Percentiles rank a stretch among this genome's conserved stretches.
phyloP scores from a whole-genome alignment of 92 coral and sea anemone species.

The Nematostella vectensis region DNA sequence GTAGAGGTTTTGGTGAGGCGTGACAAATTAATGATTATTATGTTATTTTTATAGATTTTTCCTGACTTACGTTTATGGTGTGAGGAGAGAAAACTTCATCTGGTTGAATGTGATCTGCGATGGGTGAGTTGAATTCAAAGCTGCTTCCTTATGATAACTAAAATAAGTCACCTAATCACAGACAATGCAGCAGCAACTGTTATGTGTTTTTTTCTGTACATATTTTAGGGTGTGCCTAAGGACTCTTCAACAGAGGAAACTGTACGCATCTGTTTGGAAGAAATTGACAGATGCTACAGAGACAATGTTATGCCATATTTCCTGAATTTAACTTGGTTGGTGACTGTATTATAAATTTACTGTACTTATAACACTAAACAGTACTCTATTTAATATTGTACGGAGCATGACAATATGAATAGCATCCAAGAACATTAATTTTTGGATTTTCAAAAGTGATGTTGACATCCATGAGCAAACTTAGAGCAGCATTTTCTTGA shows the following conservation, averaged over 20 bases:
- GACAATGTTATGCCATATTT: constrained; percentile 89
- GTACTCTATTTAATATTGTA: too few species aligned
- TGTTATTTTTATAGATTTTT: constrained; percentile 49
- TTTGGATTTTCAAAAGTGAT: too few species aligned
- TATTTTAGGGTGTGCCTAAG: constrained; percentile 82
- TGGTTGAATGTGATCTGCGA: constrained; percentile 95
- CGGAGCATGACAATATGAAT: too few species aligned
- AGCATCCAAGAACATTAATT: too few species aligned
- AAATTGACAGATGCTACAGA: constrained; percentile 85
- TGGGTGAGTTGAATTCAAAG: constrained; percentile 54
- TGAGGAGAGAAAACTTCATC: constrained; percentile 92
- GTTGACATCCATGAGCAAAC: too few species aligned
- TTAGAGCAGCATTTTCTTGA: too few species aligned
- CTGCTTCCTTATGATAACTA: neutral
- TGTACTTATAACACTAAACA: neutral
- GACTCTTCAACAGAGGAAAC: constrained; percentile 95
- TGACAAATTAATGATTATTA: too few species aligned
- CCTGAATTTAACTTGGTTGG: constrained; percentile 87
- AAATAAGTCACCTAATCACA: too few species aligned
- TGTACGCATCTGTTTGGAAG: constrained; percentile 81
- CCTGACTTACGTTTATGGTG: constrained; percentile 98
- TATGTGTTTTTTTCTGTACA: too few species aligned
- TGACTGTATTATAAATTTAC: too few species aligned
- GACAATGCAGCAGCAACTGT: too few species aligned
- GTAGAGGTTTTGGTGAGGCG: too few species aligned